phyloP scores from a whole-genome alignment of 2,113 vertebrate genomes.

The Etheostoma cragini region DNA sequence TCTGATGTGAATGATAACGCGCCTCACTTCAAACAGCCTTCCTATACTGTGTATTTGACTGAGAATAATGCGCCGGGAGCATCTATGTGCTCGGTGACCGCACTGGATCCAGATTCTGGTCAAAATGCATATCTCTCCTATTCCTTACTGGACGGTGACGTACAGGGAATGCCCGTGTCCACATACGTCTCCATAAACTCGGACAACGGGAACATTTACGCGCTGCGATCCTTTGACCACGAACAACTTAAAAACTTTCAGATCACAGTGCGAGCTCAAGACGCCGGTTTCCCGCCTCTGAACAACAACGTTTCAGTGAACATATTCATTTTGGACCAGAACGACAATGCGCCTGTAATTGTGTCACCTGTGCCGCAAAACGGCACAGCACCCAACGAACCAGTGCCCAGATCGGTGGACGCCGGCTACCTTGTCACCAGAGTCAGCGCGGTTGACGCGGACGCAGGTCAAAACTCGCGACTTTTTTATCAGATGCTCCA shows the following conservation, averaged over 20 bases:
- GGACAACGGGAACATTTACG: constrained; percentile 89
- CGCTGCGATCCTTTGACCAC: constrained; percentile 89
- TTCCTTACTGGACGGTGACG: constrained; percentile 81
- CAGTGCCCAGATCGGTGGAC: constrained; percentile 83
- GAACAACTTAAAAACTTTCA: constrained; percentile 89
- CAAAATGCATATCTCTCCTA: constrained; percentile 89
- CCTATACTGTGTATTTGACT: constrained; percentile 87
- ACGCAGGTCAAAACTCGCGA: constrained; percentile 87
- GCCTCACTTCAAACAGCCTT: constrained; percentile 86
- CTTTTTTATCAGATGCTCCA: constrained; percentile 88
- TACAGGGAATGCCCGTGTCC: constrained; percentile 86
- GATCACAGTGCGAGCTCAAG: constrained; percentile 86
- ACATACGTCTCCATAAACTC: constrained; percentile 90
- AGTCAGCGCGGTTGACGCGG: constrained; percentile 84
- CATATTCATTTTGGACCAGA: constrained; percentile 89
- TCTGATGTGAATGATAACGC: constrained; percentile 89
- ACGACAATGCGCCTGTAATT: constrained; percentile 87
- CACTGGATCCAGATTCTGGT: constrained; percentile 85
- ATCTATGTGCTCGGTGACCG: constrained; percentile 86
- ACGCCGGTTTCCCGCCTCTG: constrained; percentile 86
- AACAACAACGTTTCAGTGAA: constrained; percentile 83
- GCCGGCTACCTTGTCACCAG: constrained; percentile 86
- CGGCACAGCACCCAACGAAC: constrained; percentile 73
- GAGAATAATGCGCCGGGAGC: constrained; percentile 90
- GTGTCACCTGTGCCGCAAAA: constrained; percentile 83